phyloP scores from a whole-genome alignment of 2,113 vertebrate genomes.

The Chaetodon auriga region DNA sequence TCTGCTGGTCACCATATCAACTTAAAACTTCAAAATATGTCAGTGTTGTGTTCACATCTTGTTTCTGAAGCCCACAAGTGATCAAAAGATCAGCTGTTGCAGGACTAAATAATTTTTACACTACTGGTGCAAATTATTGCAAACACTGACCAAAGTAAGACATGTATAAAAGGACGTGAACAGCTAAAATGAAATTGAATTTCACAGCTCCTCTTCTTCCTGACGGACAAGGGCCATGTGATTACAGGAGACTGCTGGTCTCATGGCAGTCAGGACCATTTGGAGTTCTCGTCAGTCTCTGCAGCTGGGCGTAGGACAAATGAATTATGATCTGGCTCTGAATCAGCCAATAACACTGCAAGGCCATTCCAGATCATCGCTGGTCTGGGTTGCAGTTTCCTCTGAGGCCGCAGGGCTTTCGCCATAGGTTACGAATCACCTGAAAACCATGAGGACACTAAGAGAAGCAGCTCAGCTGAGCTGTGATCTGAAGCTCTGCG shows the following conservation, averaged over 20 bases:
- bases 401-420: background rate
- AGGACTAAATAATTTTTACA: background rate
- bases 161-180: background rate
- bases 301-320: slow-evolving; percentile 60
- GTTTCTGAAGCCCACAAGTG: too few species aligned
- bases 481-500: slow-evolving; percentile 28
- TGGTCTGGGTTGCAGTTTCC: slow-evolving; percentile 7
- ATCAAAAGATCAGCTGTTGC: background rate
- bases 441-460: background rate
- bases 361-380: background rate
- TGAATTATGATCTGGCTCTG: slow-evolving; percentile 53
- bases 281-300: slow-evolving; percentile 44
- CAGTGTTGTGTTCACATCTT: too few species aligned
- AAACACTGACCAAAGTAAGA: background rate
- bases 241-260: slow-evolving; percentile 64
- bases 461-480: slow-evolving; percentile 12
- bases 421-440: background rate
- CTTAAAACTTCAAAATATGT: too few species aligned
- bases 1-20: background rate
- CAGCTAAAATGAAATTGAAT: slow-evolving; percentile 55
- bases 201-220: slow-evolving; percentile 38
- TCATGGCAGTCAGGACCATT: slow-evolving; percentile 69
- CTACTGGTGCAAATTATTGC: too few species aligned
- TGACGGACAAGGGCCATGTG: slow-evolving; percentile 49
- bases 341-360: slow-evolving; percentile 4